Conservation (phyloP, 2,888 invertebrate species). For the Blastobasis lacticolella region DNA sequence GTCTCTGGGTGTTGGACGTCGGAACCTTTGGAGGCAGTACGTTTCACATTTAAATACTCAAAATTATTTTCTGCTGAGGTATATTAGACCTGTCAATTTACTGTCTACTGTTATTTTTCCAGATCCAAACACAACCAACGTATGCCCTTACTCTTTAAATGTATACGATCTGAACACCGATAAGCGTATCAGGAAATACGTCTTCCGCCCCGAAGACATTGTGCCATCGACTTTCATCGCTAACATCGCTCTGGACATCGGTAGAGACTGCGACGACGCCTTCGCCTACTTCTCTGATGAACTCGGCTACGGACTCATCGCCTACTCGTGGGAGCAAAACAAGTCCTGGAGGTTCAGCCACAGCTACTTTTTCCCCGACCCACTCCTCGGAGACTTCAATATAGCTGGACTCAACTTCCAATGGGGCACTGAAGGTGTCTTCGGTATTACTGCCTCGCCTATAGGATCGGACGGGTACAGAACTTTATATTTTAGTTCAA, state of each 20-base stretch:
- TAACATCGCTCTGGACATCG: slow-evolving; percentile 88
- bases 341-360: slow-evolving; percentile 87
- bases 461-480: slow-evolving; percentile 78
- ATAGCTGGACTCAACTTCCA: slow-evolving; percentile 88
- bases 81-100: too few relatives aligned
- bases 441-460: slow-evolving; percentile 84
- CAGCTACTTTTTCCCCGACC: slow-evolving; percentile 87
- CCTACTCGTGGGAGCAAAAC: slow-evolving; percentile 84
- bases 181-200: slow-evolving; percentile 79
- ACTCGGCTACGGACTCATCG: slow-evolving; percentile 85
- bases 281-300: slow-evolving; percentile 89
- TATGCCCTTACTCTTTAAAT: slow-evolving; percentile 86
- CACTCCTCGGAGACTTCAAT: slow-evolving; percentile 84
- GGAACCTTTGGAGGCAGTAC: slow-evolving; percentile 86
- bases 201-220: slow-evolving; percentile 81
- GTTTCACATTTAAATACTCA: slow-evolving; percentile 6
- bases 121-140: slow-evolving; percentile 75
- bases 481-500: slow-evolving; percentile 84
- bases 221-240: slow-evolving; percentile 87
- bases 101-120: slow-evolving; percentile 7
- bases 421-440: slow-evolving; percentile 88
- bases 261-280: slow-evolving; percentile 82
- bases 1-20: slow-evolving; percentile 88
- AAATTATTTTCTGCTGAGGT: too few relatives aligned
- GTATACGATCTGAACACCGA: slow-evolving; percentile 85